Conservation (phyloP, 2,888 invertebrate genomes). For the Steromphala cineraria region DNA sequence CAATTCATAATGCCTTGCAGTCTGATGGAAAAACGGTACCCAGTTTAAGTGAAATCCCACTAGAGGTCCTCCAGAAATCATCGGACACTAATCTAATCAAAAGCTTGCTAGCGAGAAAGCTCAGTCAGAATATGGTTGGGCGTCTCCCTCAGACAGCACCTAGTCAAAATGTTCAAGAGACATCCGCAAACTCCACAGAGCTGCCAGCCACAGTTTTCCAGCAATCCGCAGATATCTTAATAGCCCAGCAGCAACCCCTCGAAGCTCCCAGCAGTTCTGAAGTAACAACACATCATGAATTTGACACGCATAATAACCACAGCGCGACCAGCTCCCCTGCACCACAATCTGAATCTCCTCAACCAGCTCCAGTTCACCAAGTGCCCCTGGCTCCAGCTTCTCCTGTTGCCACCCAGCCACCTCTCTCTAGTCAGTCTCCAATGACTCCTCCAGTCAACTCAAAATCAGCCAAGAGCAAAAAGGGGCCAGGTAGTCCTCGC, state of each 20-base stretch:
- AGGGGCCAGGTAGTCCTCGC: conserved; percentile 37
- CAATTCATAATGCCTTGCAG: conserved; percentile 53
- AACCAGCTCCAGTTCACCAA: conserved; percentile 29
- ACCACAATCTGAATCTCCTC: conserved; percentile 31
- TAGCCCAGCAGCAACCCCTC: conserved; percentile 16
- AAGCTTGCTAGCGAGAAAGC: conserved; percentile 93
- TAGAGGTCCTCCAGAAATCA: conserved; percentile 12
- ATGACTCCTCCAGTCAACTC: conserved; percentile 26
- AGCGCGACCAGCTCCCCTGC: conserved; percentile 27
- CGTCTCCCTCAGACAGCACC: conserved; percentile 1
- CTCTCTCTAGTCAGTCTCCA: conserved; percentile 36
- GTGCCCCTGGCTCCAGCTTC: conserved; percentile 39
- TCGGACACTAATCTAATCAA: conserved; percentile 87
- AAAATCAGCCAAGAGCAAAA: conserved; percentile 21
- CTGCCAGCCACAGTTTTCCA: too few relatives aligned
- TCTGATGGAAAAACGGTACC: conserved; percentile 25
- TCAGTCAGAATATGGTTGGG: conserved; percentile 45
- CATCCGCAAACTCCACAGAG: neutral
- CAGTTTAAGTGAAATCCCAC: neutral
- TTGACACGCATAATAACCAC: conserved; percentile 23
- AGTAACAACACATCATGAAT: conserved; percentile 26
- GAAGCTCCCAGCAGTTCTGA: neutral
- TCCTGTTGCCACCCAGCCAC: conserved; percentile 26
- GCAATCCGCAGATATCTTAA: neutral
- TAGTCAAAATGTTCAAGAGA: conserved; percentile 14